These are phyloP conservation scores for Vesta saturnalis DNA, from an alignment of 2,888 invertebrate genomes.

Conservation along the genomic window DNA sequence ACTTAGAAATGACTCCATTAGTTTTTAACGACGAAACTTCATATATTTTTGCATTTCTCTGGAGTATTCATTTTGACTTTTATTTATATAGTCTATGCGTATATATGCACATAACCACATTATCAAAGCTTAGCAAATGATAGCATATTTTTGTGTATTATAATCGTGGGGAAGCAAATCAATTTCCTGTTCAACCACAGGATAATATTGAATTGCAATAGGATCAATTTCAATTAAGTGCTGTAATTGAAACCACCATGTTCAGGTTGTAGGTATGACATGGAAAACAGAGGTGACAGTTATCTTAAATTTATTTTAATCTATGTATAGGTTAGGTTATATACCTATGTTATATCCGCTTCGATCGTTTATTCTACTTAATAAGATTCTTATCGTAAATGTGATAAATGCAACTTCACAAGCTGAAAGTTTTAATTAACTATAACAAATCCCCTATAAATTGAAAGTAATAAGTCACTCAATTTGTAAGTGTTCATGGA, in stretches of 20 bases:
- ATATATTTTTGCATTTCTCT: no score
- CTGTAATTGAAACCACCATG: conserved; percentile 30
- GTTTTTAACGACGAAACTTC: no score
- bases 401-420: conserved; percentile 13
- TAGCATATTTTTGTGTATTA: no score
- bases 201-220: conserved; percentile 27
- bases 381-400: conserved; percentile 17
- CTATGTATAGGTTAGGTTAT: neutral
- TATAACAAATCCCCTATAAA: neutral
- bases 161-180: conserved; percentile 12
- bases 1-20: no score
- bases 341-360: neutral
- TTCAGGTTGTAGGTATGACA: conserved; percentile 10
- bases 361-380: neutral
- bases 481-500: neutral
- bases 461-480: conserved; percentile 15
- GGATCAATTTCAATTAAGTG: conserved; percentile 36
- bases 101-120: no score
- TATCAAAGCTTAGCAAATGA: no score
- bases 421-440: conserved; percentile 1
- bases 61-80: no score
- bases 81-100: no score
- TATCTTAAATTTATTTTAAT: neutral
- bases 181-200: conserved; percentile 28
- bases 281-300: neutral